A percentile compares a stretch with the other conserved stretches of the same genome.
Evolutionary conservation across 2,113 vertebrate species (phyloP).

Genomic region (Brachyhypopomus gauderio): DNA sequence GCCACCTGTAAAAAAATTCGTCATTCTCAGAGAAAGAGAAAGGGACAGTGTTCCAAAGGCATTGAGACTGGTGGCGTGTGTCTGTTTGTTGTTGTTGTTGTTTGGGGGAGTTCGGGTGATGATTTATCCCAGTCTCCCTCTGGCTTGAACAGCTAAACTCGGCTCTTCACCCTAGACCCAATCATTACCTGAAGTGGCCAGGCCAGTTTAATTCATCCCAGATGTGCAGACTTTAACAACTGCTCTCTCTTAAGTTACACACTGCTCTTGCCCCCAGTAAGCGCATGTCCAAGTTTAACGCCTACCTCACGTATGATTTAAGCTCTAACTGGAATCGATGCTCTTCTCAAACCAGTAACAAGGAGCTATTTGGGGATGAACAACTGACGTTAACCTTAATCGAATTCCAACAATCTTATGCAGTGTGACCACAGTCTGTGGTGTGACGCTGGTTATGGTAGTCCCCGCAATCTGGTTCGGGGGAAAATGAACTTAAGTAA

Average conservation of each 20-base stretch:
- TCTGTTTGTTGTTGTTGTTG: neutral
- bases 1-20: conserved; percentile 36
- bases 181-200: neutral
- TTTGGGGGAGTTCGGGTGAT: neutral
- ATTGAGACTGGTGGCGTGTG: neutral
- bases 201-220: neutral
- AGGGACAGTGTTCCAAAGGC: neutral
- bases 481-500: conserved; percentile 44
- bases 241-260: conserved; percentile 24
- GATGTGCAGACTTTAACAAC: conserved; percentile 18
- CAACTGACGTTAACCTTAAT: neutral
- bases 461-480: conserved; percentile 29
- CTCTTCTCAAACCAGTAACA: conserved; percentile 31
- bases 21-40: conserved; percentile 17
- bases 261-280: neutral
- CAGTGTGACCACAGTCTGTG: neutral
- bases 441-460: conserved; percentile 32
- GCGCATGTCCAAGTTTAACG: conserved; percentile 27
- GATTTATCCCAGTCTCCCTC: neutral
- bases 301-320: neutral
- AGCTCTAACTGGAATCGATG: conserved; percentile 15
- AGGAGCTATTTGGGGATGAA: neutral
- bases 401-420: neutral
- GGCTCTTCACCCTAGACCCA: conserved; percentile 4
- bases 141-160: conserved; percentile 7